phyloP scores from a whole-genome alignment of 2,113 vertebrate genomes.

The Syngnathus floridae region DNA sequence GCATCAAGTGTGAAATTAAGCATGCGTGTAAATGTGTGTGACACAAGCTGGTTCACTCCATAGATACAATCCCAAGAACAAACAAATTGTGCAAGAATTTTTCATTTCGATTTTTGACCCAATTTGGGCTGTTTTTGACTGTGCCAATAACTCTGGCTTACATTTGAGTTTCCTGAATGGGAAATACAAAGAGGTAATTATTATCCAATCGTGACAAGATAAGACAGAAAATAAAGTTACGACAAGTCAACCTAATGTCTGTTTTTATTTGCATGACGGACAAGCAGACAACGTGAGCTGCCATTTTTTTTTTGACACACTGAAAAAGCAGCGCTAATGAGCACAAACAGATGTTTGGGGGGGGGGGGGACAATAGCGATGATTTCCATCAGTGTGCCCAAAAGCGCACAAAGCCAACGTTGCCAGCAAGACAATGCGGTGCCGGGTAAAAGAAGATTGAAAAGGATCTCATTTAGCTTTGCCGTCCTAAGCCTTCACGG shows the following conservation, averaged over 20 bases:
- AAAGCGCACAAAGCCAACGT: constrained; percentile 6
- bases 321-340: constrained; percentile 41
- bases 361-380: neutral
- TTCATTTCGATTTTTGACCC: too few species aligned
- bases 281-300: constrained; percentile 24
- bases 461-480: constrained; percentile 44
- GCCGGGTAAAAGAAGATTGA: constrained; percentile 39
- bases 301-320: constrained; percentile 29
- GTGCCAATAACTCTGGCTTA: neutral
- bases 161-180: neutral
- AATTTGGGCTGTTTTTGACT: neutral
- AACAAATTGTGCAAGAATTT: too few species aligned
- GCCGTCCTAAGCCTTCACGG: constrained; percentile 35
- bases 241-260: constrained; percentile 41
- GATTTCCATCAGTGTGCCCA: neutral
- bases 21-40: neutral
- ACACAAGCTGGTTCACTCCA: neutral
- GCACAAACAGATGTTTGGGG: constrained; percentile 23
- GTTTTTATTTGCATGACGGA: constrained; percentile 36
- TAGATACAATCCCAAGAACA: too few species aligned
- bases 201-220: constrained; percentile 45
- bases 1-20: neutral
- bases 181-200: constrained; percentile 58
- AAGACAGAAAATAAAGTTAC: constrained; percentile 36
- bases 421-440: constrained; percentile 33